Evolutionary conservation across 1,140 invertebrate species (phyloP).

Genomic region (Druon quercuslanigerum): DNA sequence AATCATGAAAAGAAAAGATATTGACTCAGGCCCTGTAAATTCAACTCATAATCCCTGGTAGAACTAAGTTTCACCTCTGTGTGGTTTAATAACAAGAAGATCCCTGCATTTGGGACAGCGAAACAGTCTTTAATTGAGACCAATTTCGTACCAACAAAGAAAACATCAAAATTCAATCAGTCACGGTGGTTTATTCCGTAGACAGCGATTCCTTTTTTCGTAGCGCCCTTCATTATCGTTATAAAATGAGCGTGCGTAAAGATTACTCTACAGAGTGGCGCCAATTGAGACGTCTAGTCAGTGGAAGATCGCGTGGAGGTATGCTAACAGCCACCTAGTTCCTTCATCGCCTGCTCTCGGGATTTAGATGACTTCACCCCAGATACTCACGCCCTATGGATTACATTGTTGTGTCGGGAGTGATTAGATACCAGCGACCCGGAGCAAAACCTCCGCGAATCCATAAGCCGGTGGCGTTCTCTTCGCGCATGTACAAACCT

Average conservation of each 20-base stretch:
- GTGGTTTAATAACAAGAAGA: too few species aligned
- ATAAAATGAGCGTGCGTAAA: background rate
- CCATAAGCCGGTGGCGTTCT: background rate
- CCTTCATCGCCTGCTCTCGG: slow-evolving; percentile 37
- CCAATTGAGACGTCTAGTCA: slow-evolving; percentile 61
- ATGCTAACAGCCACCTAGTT: slow-evolving; percentile 51
- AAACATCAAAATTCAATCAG: slow-evolving; percentile 39
- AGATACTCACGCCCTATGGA: slow-evolving; percentile 23
- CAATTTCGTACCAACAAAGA: background rate
- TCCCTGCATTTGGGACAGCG: too few species aligned
- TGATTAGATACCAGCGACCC: slow-evolving; percentile 32
- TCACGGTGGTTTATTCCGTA: slow-evolving; percentile 33
- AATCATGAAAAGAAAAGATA: background rate
- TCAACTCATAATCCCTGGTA: background rate
- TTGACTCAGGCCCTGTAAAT: background rate
- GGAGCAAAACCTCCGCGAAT: slow-evolving; percentile 18
- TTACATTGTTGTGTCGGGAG: slow-evolving; percentile 28
- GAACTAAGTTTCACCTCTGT: background rate
- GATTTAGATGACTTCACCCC: slow-evolving; percentile 32
- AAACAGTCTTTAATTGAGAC: too few species aligned
- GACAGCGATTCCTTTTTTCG: background rate
- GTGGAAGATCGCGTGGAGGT: slow-evolving; percentile 57
- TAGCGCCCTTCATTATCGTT: background rate
- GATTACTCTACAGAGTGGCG: slow-evolving; percentile 26
- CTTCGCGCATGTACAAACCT: slow-evolving; percentile 14